Base-by-base conservation (phyloP, 2,113 vertebrate genomes). In the Barbus barbus region DNA sequence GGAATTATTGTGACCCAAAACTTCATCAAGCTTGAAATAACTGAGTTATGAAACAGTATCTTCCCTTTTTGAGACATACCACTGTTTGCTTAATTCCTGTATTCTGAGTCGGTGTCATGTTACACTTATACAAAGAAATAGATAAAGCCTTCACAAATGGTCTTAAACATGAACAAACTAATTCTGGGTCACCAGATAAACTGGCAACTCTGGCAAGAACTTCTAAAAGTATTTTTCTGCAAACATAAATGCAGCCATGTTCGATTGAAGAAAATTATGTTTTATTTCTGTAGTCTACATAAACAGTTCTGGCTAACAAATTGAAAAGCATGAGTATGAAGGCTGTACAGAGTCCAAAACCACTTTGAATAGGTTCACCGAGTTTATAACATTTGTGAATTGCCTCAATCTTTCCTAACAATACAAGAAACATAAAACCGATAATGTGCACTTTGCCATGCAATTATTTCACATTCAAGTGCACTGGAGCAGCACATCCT, bases 371-470 rank as follows among this genome's bases (percentile, higher is more conserved):
- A 44, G 41, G 26, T 38, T n/a, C 4, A 13, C 67, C 1, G 12
- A 24, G 26, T 7, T 56, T 56, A 20, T 56, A 22, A 56, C 51
- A 7, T 0, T 41, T 41, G 2, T 41, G 31, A 67, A 24, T n/a
- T 12, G 67, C 67, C 1, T 38, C 9, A 41, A 71, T 1, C 9
- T 71, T 71, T 38, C 9, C 31, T 5, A 38, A 11, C 18, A 69
- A 38, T n/a, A 71, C 31, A n/a, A 38, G 18, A 71, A 41, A n/a
- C 67, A 71, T 71, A 71, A 71, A 71, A 71, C 67, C 20, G 67
- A 71, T 41, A 12, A 71, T n/a, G 67, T 71, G 33, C 20, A 38
- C 33, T 71, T 38, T 38, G 20, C 9, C 18, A 71, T 38, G 33
- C 67, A 38, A 33, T 71, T 0, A 33, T 38, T 36, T 38, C 18